Evolutionary conservation across 2,113 vertebrate species (phyloP).

Genomic region (Ophthalmolycus amberensis): DNA sequence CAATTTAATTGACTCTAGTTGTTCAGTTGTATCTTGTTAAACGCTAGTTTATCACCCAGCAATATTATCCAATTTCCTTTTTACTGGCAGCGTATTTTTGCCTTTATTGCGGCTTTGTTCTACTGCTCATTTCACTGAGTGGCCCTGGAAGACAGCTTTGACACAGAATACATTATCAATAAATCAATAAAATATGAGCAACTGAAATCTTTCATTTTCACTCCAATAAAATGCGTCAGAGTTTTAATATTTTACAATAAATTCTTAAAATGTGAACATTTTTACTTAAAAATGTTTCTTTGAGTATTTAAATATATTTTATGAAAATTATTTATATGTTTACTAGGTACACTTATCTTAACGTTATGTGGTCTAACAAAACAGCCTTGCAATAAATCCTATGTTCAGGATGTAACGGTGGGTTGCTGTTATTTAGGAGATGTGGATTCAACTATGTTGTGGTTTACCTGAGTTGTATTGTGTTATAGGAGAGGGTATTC

Average conservation of each 20-base stretch:
- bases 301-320: not conserved
- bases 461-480: not conserved
- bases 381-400: not conserved
- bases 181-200: not conserved
- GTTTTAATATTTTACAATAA: not conserved
- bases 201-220: not conserved
- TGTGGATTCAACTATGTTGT: not conserved
- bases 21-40: conserved; percentile 11
- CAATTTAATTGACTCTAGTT: conserved; percentile 10
- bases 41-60: conserved; percentile 13
- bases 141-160: not conserved
- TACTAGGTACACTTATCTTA: not conserved
- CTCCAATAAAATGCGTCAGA: not conserved
- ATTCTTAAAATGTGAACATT: not conserved
- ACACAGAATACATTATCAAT: not conserved
- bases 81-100: conserved; percentile 19
- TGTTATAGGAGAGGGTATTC: not conserved
- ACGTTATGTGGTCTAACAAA: not conserved
- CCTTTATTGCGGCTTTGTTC: conserved; percentile 12
- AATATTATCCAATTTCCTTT: conserved; percentile 23
- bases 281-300: not conserved
- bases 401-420: not conserved
- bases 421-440: not conserved
- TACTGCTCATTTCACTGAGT: conserved; percentile 6
- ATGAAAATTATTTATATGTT: not conserved